Evolutionary conservation across 2,797 vertebrate genomes (phyloP).

Genomic region (Pseudocheirus occidentalis): DNA sequence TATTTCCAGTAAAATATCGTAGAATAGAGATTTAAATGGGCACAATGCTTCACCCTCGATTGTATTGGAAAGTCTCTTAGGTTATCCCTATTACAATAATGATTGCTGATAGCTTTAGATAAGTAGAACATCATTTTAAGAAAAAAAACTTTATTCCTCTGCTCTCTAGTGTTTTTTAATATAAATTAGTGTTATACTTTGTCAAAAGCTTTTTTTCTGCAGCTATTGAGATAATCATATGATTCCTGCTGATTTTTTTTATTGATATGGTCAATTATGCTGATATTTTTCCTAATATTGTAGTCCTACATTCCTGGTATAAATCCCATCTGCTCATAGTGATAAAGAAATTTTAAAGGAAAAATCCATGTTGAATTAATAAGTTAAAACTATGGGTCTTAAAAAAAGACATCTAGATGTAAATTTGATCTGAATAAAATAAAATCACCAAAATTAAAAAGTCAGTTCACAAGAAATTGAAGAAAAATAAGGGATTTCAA

Average conservation of each 20-base stretch:
- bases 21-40: neutral
- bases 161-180: neutral
- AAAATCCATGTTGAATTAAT: neutral
- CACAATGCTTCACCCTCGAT: neutral
- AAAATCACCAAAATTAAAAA: neutral
- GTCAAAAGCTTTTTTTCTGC: neutral
- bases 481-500: neutral
- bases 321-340: neutral
- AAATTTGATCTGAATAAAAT: neutral
- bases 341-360: neutral
- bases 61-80: neutral
- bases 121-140: neutral
- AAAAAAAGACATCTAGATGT: neutral
- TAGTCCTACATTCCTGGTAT: neutral
- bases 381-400: neutral
- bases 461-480: neutral
- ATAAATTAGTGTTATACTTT: neutral
- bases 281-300: neutral
- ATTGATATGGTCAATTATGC: neutral
- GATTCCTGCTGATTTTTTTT: neutral
- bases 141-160: neutral
- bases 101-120: neutral
- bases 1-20: neutral
- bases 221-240: neutral
- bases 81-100: neutral